phyloP scores from a whole-genome alignment of 2,113 vertebrate species.

The Brienomyrus longianalis region DNA sequence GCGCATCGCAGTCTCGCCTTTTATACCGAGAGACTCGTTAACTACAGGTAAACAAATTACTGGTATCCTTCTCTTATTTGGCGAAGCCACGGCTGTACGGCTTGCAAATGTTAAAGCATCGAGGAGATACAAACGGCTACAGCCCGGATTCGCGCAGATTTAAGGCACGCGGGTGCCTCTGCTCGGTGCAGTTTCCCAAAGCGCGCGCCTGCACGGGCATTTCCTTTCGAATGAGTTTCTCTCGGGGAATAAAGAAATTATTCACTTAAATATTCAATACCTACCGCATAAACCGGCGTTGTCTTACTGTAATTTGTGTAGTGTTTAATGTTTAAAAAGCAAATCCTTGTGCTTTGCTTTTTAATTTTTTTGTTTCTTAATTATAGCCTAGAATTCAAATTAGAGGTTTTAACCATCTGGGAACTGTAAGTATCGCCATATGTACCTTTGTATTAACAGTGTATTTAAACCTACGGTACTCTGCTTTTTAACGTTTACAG shows the following conservation, averaged over 20 bases:
- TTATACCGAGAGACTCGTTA: background rate
- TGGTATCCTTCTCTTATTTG: background rate
- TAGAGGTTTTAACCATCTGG: conserved; percentile 90
- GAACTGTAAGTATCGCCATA: conserved; percentile 85
- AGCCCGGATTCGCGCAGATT: background rate
- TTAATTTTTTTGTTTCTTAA: conserved; percentile 91
- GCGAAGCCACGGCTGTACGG: background rate
- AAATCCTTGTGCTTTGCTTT: conserved; percentile 72
- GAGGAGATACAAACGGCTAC: background rate
- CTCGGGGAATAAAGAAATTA: conserved; percentile 30
- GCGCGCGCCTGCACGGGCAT: conserved; percentile 34
- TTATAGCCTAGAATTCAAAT: conserved; percentile 95
- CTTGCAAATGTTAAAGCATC: background rate
- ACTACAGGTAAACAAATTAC: background rate
- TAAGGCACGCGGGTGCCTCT: background rate
- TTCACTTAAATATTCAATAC: conserved; percentile 57
- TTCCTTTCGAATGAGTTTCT: conserved; percentile 20
- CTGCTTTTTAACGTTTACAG: conserved; percentile 29
- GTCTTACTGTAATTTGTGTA: conserved; percentile 59
- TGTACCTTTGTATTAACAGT: conserved; percentile 80
- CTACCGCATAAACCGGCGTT: conserved; percentile 50
- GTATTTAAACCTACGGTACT: conserved; percentile 62
- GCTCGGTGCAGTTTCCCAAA: conserved; percentile 8
- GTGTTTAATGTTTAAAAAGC: conserved; percentile 63
- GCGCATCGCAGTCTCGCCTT: background rate